phyloP scores from a whole-genome alignment of 2,113 vertebrate species.

The Leucoraja erinaceus region DNA sequence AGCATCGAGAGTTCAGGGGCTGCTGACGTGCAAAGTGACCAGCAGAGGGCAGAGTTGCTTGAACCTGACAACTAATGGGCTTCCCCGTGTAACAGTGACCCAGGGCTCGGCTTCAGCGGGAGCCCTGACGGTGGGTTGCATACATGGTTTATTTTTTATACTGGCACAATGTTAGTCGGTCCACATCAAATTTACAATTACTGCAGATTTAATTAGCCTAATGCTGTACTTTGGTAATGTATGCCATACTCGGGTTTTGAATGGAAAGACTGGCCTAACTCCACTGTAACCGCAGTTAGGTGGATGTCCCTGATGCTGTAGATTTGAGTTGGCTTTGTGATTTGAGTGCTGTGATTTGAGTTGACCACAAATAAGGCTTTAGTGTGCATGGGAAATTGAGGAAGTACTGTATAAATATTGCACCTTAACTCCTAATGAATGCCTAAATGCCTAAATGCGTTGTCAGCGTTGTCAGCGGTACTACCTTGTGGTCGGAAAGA shows the following conservation, averaged over 20 bases:
- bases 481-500: not conserved
- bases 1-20: not conserved
- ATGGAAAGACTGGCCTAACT: not conserved
- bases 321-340: too few relatives aligned
- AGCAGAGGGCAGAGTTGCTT: not conserved
- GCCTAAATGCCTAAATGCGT: too few relatives aligned
- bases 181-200: not conserved
- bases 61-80: not conserved
- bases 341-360: too few relatives aligned
- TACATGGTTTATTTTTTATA: not conserved
- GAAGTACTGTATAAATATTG: not conserved
- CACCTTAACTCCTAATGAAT: not conserved
- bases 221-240: not conserved
- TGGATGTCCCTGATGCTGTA: too few relatives aligned
- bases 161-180: not conserved
- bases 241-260: not conserved
- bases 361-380: not conserved
- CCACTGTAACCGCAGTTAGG: not conserved
- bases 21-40: not conserved
- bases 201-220: not conserved
- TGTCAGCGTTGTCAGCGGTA: not conserved
- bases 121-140: not conserved
- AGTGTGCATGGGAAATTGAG: not conserved
- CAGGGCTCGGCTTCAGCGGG: not conserved
- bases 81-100: not conserved